Evolutionary conservation across 2,113 vertebrate species (phyloP).

Genomic region (Saguinus imperator): DNA sequence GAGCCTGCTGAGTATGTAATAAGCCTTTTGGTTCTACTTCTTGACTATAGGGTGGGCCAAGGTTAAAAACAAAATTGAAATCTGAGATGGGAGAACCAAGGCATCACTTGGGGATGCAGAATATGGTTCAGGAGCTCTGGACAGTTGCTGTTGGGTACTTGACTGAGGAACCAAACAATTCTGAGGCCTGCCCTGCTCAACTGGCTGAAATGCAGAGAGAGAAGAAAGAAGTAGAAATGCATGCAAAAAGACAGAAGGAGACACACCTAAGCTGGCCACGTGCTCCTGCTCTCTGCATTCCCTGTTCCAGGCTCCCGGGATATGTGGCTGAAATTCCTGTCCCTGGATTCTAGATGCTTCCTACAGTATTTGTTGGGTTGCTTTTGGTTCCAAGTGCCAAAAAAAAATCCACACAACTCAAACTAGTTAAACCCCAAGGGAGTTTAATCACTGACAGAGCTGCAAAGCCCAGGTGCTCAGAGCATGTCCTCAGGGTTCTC

Average conservation of each 20-base stretch:
- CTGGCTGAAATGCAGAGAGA: background rate
- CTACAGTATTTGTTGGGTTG: background rate
- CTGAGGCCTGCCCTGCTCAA: background rate
- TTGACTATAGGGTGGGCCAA: too few species aligned
- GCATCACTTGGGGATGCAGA: background rate
- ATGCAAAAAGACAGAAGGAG: background rate
- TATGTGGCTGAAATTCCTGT: background rate
- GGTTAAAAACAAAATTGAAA: background rate
- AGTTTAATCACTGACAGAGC: too few species aligned
- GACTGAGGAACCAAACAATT: background rate
- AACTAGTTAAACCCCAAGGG: background rate
- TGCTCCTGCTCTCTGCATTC: background rate
- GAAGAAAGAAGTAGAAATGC: background rate
- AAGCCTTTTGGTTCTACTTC: background rate
- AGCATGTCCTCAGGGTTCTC: rapidly evolving
- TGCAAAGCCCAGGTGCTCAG: background rate
- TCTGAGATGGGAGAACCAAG: background rate
- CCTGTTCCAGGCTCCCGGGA: background rate
- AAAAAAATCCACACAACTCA: background rate
- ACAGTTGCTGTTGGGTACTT: background rate
- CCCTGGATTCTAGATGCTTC: background rate
- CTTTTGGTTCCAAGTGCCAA: background rate
- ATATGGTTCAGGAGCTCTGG: background rate
- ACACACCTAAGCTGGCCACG: background rate
- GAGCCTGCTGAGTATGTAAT: background rate